These are phyloP conservation scores for Acanthiza pusilla DNA, from an alignment of 2,797 vertebrate genomes.

Conservation along the genomic window DNA sequence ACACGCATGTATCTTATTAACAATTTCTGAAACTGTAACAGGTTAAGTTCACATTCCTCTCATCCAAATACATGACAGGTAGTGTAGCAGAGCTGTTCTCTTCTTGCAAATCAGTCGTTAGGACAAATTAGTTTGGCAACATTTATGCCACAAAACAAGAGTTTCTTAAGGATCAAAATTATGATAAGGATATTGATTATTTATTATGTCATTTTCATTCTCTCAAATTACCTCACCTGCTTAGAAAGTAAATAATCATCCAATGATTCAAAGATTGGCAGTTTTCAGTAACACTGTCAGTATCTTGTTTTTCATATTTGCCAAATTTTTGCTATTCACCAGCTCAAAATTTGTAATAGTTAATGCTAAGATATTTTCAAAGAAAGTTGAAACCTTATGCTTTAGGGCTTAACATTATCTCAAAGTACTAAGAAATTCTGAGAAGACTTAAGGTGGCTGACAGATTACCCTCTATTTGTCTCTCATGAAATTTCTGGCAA, in stretches of 20 bases:
- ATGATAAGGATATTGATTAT: background rate
- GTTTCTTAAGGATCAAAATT: background rate
- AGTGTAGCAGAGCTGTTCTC: background rate
- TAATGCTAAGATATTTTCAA: slow-evolving; percentile 26
- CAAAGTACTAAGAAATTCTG: background rate
- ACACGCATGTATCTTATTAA: background rate
- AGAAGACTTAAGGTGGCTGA: background rate
- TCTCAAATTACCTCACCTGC: background rate
- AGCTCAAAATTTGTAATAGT: background rate
- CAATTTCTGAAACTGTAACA: background rate
- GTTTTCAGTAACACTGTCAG: background rate
- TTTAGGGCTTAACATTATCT: slow-evolving; percentile 14
- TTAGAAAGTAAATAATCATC: background rate
- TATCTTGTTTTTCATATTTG: background rate
- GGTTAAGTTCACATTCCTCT: background rate
- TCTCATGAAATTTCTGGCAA: background rate
- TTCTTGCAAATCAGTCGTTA: background rate
- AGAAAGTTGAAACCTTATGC: background rate
- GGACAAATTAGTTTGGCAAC: background rate
- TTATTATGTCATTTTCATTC: background rate
- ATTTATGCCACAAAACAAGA: background rate
- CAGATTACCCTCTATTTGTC: background rate
- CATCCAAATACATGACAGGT: background rate
- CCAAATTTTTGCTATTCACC: background rate
- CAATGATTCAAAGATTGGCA: background rate